Evolutionary conservation across 2,113 vertebrate species (phyloP).

Genomic region (Microcebus jonahi): DNA sequence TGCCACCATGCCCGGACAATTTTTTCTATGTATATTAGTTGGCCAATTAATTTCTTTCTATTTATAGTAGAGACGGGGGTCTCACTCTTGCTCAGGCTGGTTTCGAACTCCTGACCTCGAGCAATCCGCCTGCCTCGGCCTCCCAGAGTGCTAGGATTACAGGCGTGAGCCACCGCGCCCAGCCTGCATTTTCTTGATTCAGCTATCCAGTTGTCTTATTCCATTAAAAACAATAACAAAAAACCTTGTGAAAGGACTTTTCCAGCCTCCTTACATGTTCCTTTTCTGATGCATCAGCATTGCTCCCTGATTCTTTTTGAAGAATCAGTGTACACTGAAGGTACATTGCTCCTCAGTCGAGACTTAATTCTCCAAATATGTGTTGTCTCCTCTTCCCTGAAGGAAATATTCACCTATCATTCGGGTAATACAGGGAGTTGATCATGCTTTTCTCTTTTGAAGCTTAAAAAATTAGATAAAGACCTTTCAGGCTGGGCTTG

Average conservation of each 20-base stretch:
- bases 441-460: not conserved
- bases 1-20: too few relatives aligned
- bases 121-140: too few relatives aligned
- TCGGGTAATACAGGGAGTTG: not conserved
- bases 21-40: too few relatives aligned
- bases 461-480: not conserved
- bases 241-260: not conserved
- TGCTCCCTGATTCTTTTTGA: not conserved
- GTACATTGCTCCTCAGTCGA: not conserved
- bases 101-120: too few relatives aligned
- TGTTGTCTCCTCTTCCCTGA: not conserved
- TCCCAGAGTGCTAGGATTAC: too few relatives aligned
- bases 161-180: too few relatives aligned
- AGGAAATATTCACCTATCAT: not conserved
- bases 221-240: not conserved
- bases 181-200: not conserved
- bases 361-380: not conserved
- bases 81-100: too few relatives aligned
- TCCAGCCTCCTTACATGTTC: not conserved
- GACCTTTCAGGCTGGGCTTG: not conserved
- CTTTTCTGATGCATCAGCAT: not conserved
- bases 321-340: too few relatives aligned
- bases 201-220: not conserved
- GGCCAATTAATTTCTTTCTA: too few relatives aligned
- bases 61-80: too few relatives aligned